Conservation (phyloP, 1,140 invertebrate genomes). For the Nephotettix cincticeps region DNA sequence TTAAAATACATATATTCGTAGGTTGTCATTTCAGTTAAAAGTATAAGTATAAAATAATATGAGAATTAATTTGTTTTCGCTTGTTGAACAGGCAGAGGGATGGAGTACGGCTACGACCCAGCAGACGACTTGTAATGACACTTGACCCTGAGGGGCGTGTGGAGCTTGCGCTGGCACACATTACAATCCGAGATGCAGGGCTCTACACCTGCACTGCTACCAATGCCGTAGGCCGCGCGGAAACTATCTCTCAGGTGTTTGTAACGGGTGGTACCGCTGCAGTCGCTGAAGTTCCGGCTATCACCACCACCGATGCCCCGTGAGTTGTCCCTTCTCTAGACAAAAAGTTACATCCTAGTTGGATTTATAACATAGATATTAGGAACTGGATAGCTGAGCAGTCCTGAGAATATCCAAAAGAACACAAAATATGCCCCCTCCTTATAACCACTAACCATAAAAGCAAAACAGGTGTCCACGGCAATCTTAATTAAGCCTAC, state of each 20-base stretch:
- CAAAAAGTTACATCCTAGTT: too few relatives aligned
- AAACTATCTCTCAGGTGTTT: conserved; percentile 67
- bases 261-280: conserved; percentile 52
- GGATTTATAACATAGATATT: too few relatives aligned
- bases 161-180: conserved; percentile 66
- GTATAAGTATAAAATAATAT: too few relatives aligned
- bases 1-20: too few relatives aligned
- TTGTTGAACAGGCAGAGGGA: conserved; percentile 58
- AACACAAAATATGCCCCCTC: too few relatives aligned
- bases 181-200: conserved; percentile 71
- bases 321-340: conserved; percentile 33
- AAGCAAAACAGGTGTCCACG: too few relatives aligned
- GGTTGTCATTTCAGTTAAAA: too few relatives aligned
- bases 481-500: too few relatives aligned
- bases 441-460: too few relatives aligned
- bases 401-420: too few relatives aligned
- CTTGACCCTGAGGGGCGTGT: conserved; percentile 76
- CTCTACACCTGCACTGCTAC: conserved; percentile 84
- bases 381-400: too few relatives aligned
- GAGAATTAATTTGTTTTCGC: not conserved
- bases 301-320: conserved; percentile 29
- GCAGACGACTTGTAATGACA: conserved; percentile 69
- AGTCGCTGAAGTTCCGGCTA: not conserved
- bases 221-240: conserved; percentile 80
- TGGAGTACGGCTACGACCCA: conserved; percentile 68